Evolutionary conservation across 2,888 invertebrate genomes (phyloP), one percentile per base, ranked within the genome.

Genomic region (Osmoderma eremita): DNA sequence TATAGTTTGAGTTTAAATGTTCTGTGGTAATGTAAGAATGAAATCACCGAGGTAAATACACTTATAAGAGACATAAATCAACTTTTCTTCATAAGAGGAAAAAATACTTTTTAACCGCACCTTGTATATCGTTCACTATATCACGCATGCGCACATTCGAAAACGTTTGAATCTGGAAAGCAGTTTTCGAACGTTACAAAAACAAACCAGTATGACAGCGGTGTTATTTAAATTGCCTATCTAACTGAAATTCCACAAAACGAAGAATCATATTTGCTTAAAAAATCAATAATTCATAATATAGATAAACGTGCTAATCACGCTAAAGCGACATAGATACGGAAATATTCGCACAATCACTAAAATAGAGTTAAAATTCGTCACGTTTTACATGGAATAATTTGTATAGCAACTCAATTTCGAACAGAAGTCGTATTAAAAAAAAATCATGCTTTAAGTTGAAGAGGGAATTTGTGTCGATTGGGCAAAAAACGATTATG

Each of bases 161-260:
- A 15, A 38, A 61, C 24, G 45, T 61, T 45, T 17, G 36, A 61
- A 45, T 61, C 10, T 1, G 30, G 12, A 61, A 24, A 30, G 30
- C 58, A 30, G 56, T 41, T n/a, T 56, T 22, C 0, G 5, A 4
- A 13, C 17, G 20, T 39, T 54, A 20, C 0, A 24, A 56, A 58
- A 58, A 58, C 45, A 45, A 61, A 30, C 56, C 41, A n/a, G 20
- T 5, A 22, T 12, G 12, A 41, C 56, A 42, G 13, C 8, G 3
- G 22, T 45, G 58, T 22, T 48, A 61, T 61, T 45, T 30, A 61
- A 45, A 61, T 61, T 61, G 58, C 45, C 58, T 56, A 56, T 30
- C 22, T 53, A 53, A 15, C 13, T 13, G n/a, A 36, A 36, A 36
- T 36, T 5, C 17, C 12, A n/a, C 15, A 8, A 10, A 1, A 30